phyloP scores from a whole-genome alignment of 2,113 vertebrate species.

The Fulica atra region DNA sequence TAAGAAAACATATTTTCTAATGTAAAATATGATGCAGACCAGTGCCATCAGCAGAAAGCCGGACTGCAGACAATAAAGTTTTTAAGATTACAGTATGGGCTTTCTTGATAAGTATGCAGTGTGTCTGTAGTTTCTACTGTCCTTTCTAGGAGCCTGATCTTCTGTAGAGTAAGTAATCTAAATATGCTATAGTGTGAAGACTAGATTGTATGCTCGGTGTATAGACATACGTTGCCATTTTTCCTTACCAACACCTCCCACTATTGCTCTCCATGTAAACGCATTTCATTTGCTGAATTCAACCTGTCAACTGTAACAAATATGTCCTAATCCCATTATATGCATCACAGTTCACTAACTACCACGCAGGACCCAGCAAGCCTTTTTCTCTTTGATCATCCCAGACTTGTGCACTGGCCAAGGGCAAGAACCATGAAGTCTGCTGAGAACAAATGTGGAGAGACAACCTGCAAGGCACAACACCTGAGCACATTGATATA shows the following conservation, averaged over 20 bases:
- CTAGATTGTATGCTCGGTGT: not conserved
- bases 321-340: constrained; percentile 57
- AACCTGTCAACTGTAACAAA: constrained; percentile 49
- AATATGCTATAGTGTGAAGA: not conserved
- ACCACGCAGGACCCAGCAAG: not conserved
- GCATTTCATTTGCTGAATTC: constrained; percentile 55
- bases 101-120: not conserved
- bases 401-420: constrained; percentile 31
- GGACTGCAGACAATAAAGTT: not conserved
- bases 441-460: not conserved
- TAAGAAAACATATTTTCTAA: not conserved
- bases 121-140: not conserved
- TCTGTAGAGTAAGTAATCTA: not conserved
- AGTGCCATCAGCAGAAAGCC: not conserved
- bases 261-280: not conserved
- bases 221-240: not conserved
- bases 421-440: constrained; percentile 33
- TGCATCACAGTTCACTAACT: constrained; percentile 40
- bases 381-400: constrained; percentile 52
- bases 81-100: not conserved
- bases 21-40: not conserved
- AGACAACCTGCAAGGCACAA: constrained; percentile 26
- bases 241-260: not conserved
- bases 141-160: not conserved
- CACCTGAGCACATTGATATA: not conserved